phyloP scores from a whole-genome alignment of 2,113 vertebrate genomes.

The Barnardius zonarius region DNA sequence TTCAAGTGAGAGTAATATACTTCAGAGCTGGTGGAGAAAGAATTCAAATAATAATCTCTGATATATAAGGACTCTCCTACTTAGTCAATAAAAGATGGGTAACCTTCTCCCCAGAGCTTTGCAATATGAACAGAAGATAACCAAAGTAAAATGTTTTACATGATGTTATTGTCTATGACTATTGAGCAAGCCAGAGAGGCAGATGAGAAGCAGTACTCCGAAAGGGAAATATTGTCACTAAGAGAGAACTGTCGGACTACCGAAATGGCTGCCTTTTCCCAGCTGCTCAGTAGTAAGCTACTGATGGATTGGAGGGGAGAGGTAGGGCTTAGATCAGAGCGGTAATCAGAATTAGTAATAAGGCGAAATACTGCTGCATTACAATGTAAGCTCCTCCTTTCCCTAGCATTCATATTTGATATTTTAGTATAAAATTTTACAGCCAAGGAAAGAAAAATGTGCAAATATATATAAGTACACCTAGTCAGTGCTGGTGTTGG shows the following conservation, averaged over 20 bases:
- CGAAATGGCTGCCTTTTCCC: not conserved
- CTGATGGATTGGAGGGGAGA: not conserved
- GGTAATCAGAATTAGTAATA: not conserved
- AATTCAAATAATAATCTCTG: conserved; percentile 6
- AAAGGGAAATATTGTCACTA: not conserved
- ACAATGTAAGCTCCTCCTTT: not conserved
- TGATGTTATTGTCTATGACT: not conserved
- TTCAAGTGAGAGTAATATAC: conserved; percentile 16
- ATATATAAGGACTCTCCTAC: not conserved
- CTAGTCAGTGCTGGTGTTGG: not conserved
- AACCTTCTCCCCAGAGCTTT: conserved; percentile 37
- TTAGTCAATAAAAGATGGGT: conserved; percentile 37
- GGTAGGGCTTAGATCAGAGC: not conserved
- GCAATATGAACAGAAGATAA: conserved; percentile 27
- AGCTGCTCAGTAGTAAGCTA: not conserved
- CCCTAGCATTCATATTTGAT: not conserved
- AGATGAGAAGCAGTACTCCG: not conserved
- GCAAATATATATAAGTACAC: not conserved
- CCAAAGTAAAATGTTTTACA: conserved; percentile 45
- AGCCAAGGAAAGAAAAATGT: not conserved
- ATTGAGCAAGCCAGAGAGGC: not conserved
- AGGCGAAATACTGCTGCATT: not conserved
- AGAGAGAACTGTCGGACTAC: not conserved
- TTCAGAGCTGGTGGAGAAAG: not conserved
- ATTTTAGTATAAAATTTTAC: not conserved